Conservation (phyloP, 2,888 invertebrate genomes). For the Hipparchia semele region DNA sequence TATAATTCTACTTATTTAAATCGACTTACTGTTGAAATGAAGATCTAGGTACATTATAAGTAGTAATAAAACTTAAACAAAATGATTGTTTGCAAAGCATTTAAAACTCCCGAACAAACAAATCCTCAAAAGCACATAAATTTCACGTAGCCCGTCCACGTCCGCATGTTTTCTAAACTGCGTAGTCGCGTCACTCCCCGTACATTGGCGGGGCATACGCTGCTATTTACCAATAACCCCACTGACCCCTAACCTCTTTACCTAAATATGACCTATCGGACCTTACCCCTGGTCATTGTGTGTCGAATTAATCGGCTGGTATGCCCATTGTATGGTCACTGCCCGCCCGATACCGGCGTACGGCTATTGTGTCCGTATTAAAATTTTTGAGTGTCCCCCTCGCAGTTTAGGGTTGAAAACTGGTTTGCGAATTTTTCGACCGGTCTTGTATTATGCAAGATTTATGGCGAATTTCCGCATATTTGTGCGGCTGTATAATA, state of each 20-base stretch:
- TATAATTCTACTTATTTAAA: too few species aligned
- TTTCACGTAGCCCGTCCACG: slow-evolving; percentile 56
- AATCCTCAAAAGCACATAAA: slow-evolving; percentile 63
- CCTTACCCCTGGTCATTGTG: slow-evolving; percentile 74
- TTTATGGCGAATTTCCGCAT: slow-evolving; percentile 42
- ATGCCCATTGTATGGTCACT: slow-evolving; percentile 69
- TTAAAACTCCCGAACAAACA: slow-evolving; percentile 29
- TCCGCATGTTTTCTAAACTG: slow-evolving; percentile 73
- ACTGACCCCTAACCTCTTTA: slow-evolving; percentile 77
- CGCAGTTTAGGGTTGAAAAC: slow-evolving; percentile 57
- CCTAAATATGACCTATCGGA: slow-evolving; percentile 80
- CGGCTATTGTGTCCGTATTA: slow-evolving; percentile 74
- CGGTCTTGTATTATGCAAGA: slow-evolving; percentile 34
- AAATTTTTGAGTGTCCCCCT: slow-evolving; percentile 71
- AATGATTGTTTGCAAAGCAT: not conserved
- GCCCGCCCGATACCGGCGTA: slow-evolving; percentile 63
- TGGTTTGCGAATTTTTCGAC: slow-evolving; percentile 53
- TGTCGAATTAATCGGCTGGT: slow-evolving; percentile 78
- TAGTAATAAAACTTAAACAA: too few species aligned
- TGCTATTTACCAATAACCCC: slow-evolving; percentile 76
- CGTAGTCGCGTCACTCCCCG: slow-evolving; percentile 73
- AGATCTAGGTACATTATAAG: too few species aligned
- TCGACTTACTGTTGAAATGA: too few species aligned
- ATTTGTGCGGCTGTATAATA: slow-evolving; percentile 26
- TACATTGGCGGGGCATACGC: slow-evolving; percentile 53